These are phyloP conservation scores for Ceratothoa steindachneri DNA, from an alignment of 2,888 invertebrate species.

Conservation along the genomic window DNA sequence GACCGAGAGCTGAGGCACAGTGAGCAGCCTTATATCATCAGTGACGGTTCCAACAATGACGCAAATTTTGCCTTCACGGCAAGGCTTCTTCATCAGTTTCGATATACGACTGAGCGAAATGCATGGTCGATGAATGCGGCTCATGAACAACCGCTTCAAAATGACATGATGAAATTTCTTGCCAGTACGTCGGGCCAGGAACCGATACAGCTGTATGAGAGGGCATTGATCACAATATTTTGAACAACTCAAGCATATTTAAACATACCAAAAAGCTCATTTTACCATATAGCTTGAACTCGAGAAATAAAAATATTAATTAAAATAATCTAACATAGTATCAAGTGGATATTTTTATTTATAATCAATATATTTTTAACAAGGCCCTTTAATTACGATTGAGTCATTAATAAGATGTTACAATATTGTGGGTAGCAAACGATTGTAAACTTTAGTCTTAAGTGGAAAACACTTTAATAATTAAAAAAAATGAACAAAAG, in stretches of 20 bases:
- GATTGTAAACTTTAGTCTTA: too few species aligned
- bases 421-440: too few species aligned
- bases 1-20: conserved; percentile 74
- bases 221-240: neutral
- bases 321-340: neutral
- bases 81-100: conserved; percentile 80
- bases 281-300: neutral
- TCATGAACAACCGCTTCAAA: conserved; percentile 93
- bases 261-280: neutral
- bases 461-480: too few species aligned
- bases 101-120: conserved; percentile 83
- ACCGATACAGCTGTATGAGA: conserved; percentile 80
- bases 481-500: too few species aligned
- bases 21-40: conserved; percentile 85
- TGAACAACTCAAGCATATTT: too few species aligned
- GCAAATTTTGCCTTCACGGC: conserved; percentile 78
- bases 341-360: too few species aligned
- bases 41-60: conserved; percentile 94
- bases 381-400: too few species aligned
- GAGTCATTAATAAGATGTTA: too few species aligned
- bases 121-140: conserved; percentile 89
- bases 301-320: neutral
- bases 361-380: too few species aligned
- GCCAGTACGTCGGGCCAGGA: conserved; percentile 90
- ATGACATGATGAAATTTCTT: conserved; percentile 95